These are phyloP conservation scores for Catharus fuscescens DNA, from an alignment of 2,113 vertebrate genomes.

Conservation along the genomic window DNA sequence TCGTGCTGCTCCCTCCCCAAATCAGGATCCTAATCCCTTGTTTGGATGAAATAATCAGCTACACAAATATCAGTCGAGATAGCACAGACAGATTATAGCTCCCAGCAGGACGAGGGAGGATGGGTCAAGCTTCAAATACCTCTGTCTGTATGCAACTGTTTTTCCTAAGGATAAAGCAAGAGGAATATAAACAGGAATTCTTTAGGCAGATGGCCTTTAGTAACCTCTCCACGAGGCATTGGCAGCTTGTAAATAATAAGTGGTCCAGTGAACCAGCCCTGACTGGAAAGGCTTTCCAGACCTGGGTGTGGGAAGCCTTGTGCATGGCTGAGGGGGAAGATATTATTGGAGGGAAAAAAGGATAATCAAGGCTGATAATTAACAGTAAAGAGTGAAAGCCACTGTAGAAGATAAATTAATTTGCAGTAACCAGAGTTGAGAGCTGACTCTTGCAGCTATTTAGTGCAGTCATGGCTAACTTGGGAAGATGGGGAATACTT, in stretches of 20 bases:
- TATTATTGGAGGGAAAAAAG: rapidly evolving
- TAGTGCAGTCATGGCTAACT: neutral
- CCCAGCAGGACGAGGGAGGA: conserved; percentile 19
- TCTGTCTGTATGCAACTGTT: conserved; percentile 49
- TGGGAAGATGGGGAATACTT: neutral
- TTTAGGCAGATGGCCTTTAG: conserved; percentile 48
- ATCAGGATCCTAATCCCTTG: conserved; percentile 37
- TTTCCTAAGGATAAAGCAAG: conserved; percentile 54
- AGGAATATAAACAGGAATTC: conserved; percentile 43
- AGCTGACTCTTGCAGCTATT: neutral
- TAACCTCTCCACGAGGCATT: neutral
- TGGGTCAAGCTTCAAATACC: conserved; percentile 56
- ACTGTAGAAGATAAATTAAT: neutral
- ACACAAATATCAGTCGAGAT: conserved; percentile 56
- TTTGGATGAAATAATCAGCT: conserved; percentile 48
- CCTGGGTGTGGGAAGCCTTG: neutral
- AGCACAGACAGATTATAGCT: conserved; percentile 52
- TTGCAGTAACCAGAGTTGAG: neutral
- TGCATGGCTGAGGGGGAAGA: neutral
- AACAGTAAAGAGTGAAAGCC: neutral
- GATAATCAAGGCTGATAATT: neutral
- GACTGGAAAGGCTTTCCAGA: neutral
- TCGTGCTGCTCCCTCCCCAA: conserved; percentile 3
- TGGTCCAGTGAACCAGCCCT: neutral
- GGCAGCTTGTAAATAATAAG: neutral